Evolutionary conservation across 1,140 invertebrate species (phyloP).

Genomic region (Lordiphosa collinella): DNA sequence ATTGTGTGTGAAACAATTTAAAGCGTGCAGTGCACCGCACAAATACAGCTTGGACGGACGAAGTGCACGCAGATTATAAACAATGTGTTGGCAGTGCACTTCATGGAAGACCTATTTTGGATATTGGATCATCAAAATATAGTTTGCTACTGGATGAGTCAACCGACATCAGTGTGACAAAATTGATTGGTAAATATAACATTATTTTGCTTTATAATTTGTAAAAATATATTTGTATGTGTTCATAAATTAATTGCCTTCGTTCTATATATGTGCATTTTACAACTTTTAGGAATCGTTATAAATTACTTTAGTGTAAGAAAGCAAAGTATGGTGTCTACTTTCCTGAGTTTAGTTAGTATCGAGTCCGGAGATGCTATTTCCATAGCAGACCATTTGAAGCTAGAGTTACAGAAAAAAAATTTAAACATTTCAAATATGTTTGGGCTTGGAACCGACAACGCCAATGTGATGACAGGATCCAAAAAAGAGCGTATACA

Average conservation of each 20-base stretch:
- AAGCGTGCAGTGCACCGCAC: no score
- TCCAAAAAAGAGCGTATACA: background rate
- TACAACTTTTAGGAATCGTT: constrained; percentile 5
- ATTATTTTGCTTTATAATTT: constrained; percentile 9
- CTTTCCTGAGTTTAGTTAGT: constrained; percentile 6
- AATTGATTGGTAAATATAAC: constrained; percentile 15
- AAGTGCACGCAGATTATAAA: no score
- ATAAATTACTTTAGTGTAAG: constrained; percentile 6
- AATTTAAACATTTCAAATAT: constrained; percentile 5
- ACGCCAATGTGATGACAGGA: constrained; percentile 1
- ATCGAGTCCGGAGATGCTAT: no score
- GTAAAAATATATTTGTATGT: constrained; percentile 11
- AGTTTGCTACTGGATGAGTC: constrained; percentile 8
- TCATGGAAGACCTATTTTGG: constrained; percentile 3
- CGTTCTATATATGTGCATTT: constrained; percentile 5
- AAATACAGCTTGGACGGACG: no score
- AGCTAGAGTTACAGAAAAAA: background rate
- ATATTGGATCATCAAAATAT: constrained; percentile 4
- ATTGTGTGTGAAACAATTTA: no score
- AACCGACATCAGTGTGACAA: no score
- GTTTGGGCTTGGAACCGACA: constrained; percentile 5
- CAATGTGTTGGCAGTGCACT: no score
- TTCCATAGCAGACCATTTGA: no score
- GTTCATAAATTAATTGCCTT: constrained; percentile 1
- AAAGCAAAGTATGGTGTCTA: constrained; percentile 4